These are phyloP conservation scores for Rhinatrema bivittatum DNA, from an alignment of 2,797 vertebrate species.

Conservation along the genomic window DNA sequence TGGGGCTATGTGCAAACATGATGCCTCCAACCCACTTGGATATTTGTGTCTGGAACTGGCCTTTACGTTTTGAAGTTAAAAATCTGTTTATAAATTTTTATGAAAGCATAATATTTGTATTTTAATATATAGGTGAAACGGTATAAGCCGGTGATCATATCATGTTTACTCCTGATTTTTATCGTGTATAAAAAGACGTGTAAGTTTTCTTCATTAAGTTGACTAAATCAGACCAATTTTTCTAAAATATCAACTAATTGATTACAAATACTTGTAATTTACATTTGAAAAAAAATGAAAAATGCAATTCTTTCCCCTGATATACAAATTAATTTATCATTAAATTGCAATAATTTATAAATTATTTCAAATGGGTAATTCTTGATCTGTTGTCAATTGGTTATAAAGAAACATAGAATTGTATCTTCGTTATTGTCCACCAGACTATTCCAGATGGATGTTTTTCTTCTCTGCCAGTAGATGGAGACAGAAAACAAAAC, in stretches of 20 bases:
- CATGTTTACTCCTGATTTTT: conserved; percentile 9
- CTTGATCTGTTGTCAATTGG: too few species aligned
- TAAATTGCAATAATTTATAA: conserved; percentile 17
- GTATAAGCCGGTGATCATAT: conserved; percentile 11
- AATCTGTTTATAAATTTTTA: conserved; percentile 4
- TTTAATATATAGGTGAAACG: conserved; percentile 22
- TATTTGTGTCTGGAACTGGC: too few species aligned
- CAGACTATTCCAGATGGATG: too few species aligned
- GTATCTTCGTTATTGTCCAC: too few species aligned
- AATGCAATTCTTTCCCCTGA: background rate
- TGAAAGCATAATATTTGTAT: conserved; percentile 17
- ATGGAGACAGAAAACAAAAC: too few species aligned
- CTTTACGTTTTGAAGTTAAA: background rate
- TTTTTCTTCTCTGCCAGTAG: too few species aligned
- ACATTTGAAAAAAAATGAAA: background rate
- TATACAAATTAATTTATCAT: background rate
- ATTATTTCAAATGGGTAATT: too few species aligned
- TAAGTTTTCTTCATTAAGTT: conserved; percentile 5
- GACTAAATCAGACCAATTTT: conserved; percentile 4
- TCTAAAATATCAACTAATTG: conserved; percentile 2
- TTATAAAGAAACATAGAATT: too few species aligned
- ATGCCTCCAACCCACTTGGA: too few species aligned
- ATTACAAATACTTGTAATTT: conserved; percentile 5
- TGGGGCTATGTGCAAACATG: too few species aligned
- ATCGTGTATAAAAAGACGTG: conserved; percentile 14